Conservation (phyloP, 2,113 vertebrate genomes). For the Cebidichthys violaceus region DNA sequence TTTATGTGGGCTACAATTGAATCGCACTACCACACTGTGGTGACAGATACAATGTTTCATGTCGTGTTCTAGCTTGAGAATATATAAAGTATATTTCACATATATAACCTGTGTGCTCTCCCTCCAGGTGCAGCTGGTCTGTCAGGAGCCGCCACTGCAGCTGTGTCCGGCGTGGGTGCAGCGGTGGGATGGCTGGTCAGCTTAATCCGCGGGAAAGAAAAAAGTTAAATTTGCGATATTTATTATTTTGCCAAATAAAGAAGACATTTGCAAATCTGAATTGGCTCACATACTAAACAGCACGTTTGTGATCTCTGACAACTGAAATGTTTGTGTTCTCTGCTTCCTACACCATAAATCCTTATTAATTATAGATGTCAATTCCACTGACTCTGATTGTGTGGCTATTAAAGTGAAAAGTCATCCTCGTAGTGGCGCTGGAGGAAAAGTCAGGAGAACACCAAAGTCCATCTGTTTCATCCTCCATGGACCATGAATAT, state of each 20-base stretch:
- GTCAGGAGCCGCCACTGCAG: not conserved
- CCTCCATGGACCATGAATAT: not conserved
- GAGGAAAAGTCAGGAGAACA: not conserved
- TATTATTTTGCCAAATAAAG: not conserved
- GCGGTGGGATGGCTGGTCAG: not conserved
- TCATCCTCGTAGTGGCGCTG: not conserved
- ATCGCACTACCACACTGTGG: not conserved
- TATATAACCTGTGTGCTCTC: not conserved
- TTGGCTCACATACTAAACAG: not conserved
- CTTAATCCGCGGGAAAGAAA: not conserved
- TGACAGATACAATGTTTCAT: not conserved
- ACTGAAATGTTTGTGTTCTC: not conserved
- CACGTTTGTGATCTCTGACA: not conserved
- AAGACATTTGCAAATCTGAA: too few species aligned
- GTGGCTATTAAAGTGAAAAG: not conserved
- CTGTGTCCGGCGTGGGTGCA: not conserved
- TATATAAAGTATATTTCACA: too few species aligned
- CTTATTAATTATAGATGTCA: too few species aligned
- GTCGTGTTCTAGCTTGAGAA: not conserved
- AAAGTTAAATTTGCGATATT: not conserved
- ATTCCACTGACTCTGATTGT: not conserved
- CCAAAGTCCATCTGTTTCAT: not conserved
- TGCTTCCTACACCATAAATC: not conserved
- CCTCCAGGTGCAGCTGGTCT: conserved; percentile 45
- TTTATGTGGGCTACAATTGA: not conserved